Conservation (phyloP, 2,113 vertebrate species). For the Aegotheles bennettii region DNA sequence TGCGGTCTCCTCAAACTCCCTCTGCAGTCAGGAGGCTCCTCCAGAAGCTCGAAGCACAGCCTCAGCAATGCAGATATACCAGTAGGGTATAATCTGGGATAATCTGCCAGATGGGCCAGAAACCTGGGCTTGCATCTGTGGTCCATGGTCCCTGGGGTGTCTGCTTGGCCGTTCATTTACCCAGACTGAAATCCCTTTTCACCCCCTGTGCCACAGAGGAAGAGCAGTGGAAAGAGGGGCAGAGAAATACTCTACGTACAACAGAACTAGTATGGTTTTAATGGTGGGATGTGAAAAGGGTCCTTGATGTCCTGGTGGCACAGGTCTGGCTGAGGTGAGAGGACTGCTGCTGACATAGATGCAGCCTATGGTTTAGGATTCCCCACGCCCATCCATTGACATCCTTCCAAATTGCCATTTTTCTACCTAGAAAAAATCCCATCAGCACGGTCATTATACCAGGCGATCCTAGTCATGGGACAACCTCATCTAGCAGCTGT, state of each 20-base stretch:
- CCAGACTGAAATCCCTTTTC: not conserved
- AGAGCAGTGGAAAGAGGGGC: not conserved
- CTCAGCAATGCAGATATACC: not conserved
- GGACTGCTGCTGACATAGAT: not conserved
- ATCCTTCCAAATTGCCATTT: not conserved
- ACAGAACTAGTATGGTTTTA: not conserved
- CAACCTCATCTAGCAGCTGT: not conserved
- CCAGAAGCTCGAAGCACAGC: not conserved
- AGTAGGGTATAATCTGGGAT: no score
- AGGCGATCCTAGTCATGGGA: not conserved
- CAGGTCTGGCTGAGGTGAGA: not conserved
- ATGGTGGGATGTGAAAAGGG: not conserved
- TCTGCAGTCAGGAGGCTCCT: not conserved
- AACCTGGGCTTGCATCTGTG: not conserved
- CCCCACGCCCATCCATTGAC: no score
- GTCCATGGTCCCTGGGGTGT: not conserved
- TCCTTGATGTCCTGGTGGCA: not conserved
- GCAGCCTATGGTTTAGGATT: not conserved
- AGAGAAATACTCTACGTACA: not conserved
- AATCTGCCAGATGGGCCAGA: not conserved
- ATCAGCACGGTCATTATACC: not conserved
- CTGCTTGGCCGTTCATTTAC: not conserved
- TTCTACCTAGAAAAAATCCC: not conserved
- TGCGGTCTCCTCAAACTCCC: not conserved
- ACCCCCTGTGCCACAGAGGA: not conserved